These are phyloP conservation scores for Aphidius gifuensis DNA, from an alignment of 1,140 invertebrate species.

Conservation along the genomic window DNA sequence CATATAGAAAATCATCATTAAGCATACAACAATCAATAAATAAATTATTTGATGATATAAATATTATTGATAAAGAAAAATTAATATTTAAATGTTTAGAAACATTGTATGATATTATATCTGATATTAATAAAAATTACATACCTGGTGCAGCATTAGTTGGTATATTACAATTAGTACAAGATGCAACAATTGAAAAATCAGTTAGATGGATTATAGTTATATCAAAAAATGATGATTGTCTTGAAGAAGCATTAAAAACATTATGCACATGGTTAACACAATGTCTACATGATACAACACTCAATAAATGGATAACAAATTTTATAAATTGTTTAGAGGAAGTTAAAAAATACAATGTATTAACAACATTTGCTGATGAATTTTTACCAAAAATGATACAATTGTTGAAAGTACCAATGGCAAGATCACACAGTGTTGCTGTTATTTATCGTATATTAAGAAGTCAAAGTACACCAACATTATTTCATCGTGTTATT, in stretches of 20 bases:
- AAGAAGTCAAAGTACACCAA: constrained; percentile 49
- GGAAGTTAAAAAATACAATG: constrained; percentile 51
- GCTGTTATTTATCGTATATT: constrained; percentile 58
- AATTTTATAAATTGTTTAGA: constrained; percentile 56
- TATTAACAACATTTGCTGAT: constrained; percentile 54
- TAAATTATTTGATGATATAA: constrained; percentile 24
- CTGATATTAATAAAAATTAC: constrained; percentile 32
- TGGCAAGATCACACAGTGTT: constrained; percentile 48
- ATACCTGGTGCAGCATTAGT: constrained; percentile 56
- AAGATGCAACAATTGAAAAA: constrained; percentile 43
- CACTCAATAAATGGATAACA: constrained; percentile 56
- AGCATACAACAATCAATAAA: constrained; percentile 34
- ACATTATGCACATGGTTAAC: constrained; percentile 57
- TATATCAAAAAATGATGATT: constrained; percentile 46
- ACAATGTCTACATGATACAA: constrained; percentile 52
- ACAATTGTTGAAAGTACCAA: constrained; percentile 47
- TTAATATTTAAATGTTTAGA: constrained; percentile 37
- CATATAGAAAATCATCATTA: constrained; percentile 29
- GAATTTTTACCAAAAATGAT: constrained; percentile 53
- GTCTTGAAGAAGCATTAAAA: constrained; percentile 49
- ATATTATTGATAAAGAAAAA: constrained; percentile 27
- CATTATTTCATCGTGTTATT: constrained; percentile 48
- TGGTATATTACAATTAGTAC: constrained; percentile 57
- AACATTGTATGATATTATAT: constrained; percentile 44
- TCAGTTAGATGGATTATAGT: constrained; percentile 51